Base-by-base conservation (phyloP, 2,888 invertebrate genomes). In the Leptopilina syphax region DNA sequence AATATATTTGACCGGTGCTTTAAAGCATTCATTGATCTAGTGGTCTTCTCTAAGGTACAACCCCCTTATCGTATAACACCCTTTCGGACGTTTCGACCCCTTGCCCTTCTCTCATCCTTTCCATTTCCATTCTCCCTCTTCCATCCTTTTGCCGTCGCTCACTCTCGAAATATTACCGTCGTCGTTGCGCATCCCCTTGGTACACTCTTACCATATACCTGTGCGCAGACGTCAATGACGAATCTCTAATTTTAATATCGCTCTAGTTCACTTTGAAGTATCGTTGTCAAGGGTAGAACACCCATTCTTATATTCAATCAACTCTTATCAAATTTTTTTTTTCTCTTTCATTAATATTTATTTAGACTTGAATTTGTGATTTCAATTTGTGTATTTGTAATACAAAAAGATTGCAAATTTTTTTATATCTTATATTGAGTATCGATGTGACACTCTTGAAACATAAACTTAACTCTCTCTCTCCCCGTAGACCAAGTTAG, bases 21-120 rank as follows among this genome's bases (percentile, higher is more conserved):
- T 8, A 89, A 88, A 90, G 90, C 90, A 90, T 91, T 83, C 88
- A 89, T 89, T 89, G 89, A 91, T 91, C 89, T 87, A 86, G 85
- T 57, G 88, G 87, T 87, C 34, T 34, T 34, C 34, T 34, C 87
- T 90, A 83, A 82, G 84, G 85, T 83, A 85, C 85, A 85, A 82
- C 89, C 90, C 89, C 88, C 88, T 34, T 34, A 34, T 34, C 34
- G 34, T 34, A 4, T 34, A 34, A 34, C 34, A 34, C 34, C 34
- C 34, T 89, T 87, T 86, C 85, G 86, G 86, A 86, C 87, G 85
- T 85, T 85, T 86, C 84, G 86, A 84, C 60, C 68, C 44, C 44
- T 44, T 44, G 44, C 44, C 44, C 44, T 34, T 44, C 44, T 44
- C 44, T 8, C 6, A 44, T 44, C 44, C 34, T 44, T 44, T 8